Evolutionary conservation across 2,797 vertebrate species (phyloP), one percentile per base, ranked within the genome.

Genomic region (Pampus argenteus): DNA sequence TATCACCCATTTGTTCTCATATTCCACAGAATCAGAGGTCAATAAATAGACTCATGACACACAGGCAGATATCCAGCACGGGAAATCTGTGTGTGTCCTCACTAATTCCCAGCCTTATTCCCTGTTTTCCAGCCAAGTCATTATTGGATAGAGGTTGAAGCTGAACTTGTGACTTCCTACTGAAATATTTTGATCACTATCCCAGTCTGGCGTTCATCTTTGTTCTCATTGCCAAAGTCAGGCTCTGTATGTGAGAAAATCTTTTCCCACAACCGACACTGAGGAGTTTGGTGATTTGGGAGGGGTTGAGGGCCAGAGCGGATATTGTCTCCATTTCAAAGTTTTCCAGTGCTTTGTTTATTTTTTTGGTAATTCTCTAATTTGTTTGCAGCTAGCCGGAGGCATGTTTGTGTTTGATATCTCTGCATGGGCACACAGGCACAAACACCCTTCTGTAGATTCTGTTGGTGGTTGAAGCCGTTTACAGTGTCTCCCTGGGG

Each of bases 331-430:
- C 26, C 28, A 9, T 56, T 66, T 51, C 26, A 2, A 78, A 56
- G 36, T 66, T 78, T 83, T 85, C 78, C 76, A 74, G 55, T 9
- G 2, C 47, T 81, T 84, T 84, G 78, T 87, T 86, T 84, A 55
- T 84, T 81, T 85, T 34, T 78, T 68, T 34, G 42, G 44, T 68
- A 76, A 70, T 90, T 87, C 84, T 83, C 70, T 61, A 77, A 91
- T 89, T 89, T 80, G 72, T 89, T 86, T 86, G 76, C 84, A 71
- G 54, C 78, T 81, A 77, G 72, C 91, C 70, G 13, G 29, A 79
- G 85, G 83, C 81, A 54, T 90, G 84, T 90, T 90, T 90, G 71
- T 83, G 78, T 88, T 89, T 89, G 84, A 86, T 87, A 85, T 64
- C 38, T 57, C 50, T 6, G 11, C 67, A 40, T 42, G 71, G 49